A percentile compares a stretch with the other conserved stretches of the same genome.
Conservation (phyloP, 2,888 invertebrate genomes). For the Callosobruchus maculatus region DNA sequence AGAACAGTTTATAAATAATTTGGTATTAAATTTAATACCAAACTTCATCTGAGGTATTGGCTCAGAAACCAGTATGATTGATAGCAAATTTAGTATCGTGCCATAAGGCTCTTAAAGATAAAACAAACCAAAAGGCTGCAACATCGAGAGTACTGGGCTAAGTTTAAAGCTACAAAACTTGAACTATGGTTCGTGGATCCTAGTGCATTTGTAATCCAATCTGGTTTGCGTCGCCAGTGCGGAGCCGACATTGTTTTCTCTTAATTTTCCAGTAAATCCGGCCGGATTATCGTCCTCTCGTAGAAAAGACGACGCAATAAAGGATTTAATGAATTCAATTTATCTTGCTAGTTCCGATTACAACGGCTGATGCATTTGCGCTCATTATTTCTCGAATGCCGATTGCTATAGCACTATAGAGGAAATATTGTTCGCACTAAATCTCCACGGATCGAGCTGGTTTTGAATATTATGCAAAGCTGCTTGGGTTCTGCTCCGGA, state of each 20-base stretch:
- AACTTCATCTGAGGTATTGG: too few species aligned
- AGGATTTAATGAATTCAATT: background rate
- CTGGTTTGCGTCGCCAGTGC: background rate
- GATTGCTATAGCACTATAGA: background rate
- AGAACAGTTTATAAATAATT: too few species aligned
- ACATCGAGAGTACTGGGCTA: too few species aligned
- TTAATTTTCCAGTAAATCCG: background rate
- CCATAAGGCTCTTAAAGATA: too few species aligned
- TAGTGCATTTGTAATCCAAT: background rate
- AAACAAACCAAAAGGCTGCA: too few species aligned
- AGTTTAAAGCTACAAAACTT: too few species aligned
- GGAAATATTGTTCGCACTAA: background rate
- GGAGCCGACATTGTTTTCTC: background rate
- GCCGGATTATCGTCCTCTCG: background rate
- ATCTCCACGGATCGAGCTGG: background rate
- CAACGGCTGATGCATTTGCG: background rate
- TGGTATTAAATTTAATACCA: too few species aligned
- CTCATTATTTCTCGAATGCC: background rate
- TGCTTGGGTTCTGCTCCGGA: background rate
- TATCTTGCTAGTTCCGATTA: background rate
- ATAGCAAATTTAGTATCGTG: too few species aligned
- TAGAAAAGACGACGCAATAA: background rate
- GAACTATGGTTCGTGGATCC: background rate
- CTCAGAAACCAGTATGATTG: too few species aligned
- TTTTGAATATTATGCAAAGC: background rate